Conservation (phyloP, 2,888 invertebrate species). For the Ferrisia virgata region DNA sequence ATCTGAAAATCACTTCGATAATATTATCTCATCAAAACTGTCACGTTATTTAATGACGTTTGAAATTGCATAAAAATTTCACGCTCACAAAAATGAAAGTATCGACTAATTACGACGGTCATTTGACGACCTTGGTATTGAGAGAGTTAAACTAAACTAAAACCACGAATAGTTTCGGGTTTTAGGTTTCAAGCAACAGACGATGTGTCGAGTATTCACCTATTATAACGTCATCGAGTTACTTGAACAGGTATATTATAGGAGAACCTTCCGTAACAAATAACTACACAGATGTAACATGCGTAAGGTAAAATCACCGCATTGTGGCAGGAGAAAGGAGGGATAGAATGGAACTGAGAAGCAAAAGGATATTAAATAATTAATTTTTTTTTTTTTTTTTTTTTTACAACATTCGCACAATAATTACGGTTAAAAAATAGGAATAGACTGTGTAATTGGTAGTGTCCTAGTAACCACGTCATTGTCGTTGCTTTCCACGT, state of each 20-base stretch:
- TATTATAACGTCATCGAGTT: neutral
- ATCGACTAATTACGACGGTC: slow-evolving; percentile 7
- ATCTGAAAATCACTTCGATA: neutral
- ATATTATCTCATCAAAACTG: neutral
- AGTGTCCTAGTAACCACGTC: slow-evolving; percentile 12
- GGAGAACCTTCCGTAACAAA: slow-evolving; percentile 22
- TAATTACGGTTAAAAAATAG: slow-evolving; percentile 12
- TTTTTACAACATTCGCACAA: slow-evolving; percentile 9
- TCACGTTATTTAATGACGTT: neutral
- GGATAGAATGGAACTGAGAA: neutral
- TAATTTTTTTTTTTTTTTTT: slow-evolving; percentile 9
- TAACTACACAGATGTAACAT: neutral
- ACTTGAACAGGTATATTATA: neutral
- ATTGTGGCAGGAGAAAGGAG: neutral
- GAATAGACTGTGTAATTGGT: slow-evolving; percentile 3
- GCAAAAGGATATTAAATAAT: slow-evolving; percentile 17
- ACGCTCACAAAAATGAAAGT: neutral
- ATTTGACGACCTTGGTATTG: slow-evolving; percentile 11
- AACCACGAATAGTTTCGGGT: neutral
- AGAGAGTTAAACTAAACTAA: slow-evolving; percentile 17
- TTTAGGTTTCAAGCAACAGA: neutral
- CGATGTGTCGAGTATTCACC: neutral
- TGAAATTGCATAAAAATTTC: slow-evolving; percentile 24
- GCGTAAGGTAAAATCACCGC: neutral
- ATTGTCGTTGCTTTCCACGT: slow-evolving; percentile 29